phyloP scores from a whole-genome alignment of 2,888 invertebrate species.

The Macaria liturata region DNA sequence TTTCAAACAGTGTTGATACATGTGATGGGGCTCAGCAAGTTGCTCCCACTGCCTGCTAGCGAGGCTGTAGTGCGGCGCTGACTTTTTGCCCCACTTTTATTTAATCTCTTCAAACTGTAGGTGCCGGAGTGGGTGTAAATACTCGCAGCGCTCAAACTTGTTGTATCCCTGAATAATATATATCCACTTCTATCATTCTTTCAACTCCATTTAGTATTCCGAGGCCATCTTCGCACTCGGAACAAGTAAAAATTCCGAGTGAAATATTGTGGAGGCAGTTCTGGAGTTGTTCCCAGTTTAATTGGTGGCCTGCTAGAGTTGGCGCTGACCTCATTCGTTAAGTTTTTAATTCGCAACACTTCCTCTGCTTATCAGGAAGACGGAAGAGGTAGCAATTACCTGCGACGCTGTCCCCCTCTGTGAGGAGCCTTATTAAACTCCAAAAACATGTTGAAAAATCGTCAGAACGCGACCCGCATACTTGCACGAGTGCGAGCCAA shows the following conservation, averaged over 20 bases:
- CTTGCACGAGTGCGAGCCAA: constrained; percentile 30
- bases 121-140: constrained; percentile 26
- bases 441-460: constrained; percentile 38
- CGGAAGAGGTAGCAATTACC: constrained; percentile 29
- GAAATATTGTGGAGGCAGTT: constrained; percentile 11
- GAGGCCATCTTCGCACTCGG: constrained; percentile 3
- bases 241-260: constrained; percentile 8
- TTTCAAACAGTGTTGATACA: constrained; percentile 59
- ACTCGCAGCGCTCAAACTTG: constrained; percentile 13
- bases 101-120: constrained; percentile 32
- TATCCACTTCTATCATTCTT: constrained; percentile 19
- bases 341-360: constrained; percentile 22
- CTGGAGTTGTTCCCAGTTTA: constrained; percentile 2
- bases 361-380: constrained; percentile 16
- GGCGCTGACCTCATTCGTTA: constrained; percentile 8
- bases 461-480: constrained; percentile 35
- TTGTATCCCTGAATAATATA: constrained; percentile 30
- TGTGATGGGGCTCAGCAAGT: constrained; percentile 54
- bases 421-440: constrained; percentile 36
- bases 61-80: constrained; percentile 13
- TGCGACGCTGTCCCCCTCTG: constrained; percentile 12
- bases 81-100: constrained; percentile 38
- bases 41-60: constrained; percentile 22
- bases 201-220: constrained; percentile 17
- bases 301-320: constrained; percentile 6